Percentiles rank a stretch among this genome's conserved stretches.
Evolutionary conservation across 2,888 invertebrate species (phyloP).

Genomic region (Phrixothrix hirtus): DNA sequence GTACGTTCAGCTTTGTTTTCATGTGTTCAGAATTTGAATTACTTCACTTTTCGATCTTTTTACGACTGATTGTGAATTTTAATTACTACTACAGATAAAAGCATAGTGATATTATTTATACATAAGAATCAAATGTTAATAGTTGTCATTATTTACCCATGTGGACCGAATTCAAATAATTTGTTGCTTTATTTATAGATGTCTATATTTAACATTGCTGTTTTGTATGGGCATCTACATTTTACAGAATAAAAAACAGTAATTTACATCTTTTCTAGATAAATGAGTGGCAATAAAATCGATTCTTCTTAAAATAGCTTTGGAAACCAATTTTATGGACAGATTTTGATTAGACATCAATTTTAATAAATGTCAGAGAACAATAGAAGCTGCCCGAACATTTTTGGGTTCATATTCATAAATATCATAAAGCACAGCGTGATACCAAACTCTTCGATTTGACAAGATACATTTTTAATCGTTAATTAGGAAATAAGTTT

Average conservation of each 20-base stretch:
- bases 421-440: slow-evolving; percentile 10
- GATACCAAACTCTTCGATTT: slow-evolving; percentile 4
- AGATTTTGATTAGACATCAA: neutral
- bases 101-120: too few relatives aligned
- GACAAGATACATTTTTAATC: slow-evolving; percentile 9
- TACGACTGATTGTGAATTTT: too few relatives aligned
- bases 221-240: neutral
- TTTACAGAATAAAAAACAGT: too few relatives aligned
- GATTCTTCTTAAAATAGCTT: neutral
- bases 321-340: neutral
- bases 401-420: slow-evolving; percentile 11
- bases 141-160: too few relatives aligned
- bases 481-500: slow-evolving; percentile 6
- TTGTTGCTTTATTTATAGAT: too few relatives aligned
- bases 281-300: neutral
- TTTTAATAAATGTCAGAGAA: neutral
- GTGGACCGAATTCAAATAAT: too few relatives aligned
- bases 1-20: too few relatives aligned
- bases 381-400: neutral
- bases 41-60: too few relatives aligned
- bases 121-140: too few relatives aligned
- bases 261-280: neutral
- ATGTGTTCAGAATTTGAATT: too few relatives aligned
- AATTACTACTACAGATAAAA: too few relatives aligned
- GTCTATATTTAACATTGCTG: too few relatives aligned